These are phyloP conservation scores for Lynx canadensis DNA, from an alignment of 2,113 vertebrate genomes.

Conservation along the genomic window DNA sequence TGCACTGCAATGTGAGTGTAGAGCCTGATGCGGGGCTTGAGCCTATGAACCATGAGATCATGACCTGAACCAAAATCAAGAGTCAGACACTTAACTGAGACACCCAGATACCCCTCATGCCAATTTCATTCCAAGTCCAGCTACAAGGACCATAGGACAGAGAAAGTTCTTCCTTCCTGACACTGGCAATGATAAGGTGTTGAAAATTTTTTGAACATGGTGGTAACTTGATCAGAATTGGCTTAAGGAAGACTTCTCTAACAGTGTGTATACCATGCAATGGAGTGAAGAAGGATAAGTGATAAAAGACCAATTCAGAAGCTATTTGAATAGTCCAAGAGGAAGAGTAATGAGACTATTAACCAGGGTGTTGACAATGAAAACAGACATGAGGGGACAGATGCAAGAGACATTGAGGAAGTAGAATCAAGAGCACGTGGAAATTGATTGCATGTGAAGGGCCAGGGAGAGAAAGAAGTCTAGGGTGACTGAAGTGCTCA, in stretches of 20 bases:
- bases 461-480: background rate
- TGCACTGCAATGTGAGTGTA: no score
- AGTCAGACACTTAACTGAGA: no score
- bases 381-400: background rate
- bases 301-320: constrained; percentile 41
- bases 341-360: constrained; percentile 9
- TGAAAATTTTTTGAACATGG: background rate
- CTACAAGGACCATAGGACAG: background rate
- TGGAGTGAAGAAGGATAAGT: background rate
- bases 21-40: no score
- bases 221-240: background rate
- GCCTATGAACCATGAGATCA: no score
- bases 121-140: background rate
- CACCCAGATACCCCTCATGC: background rate
- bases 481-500: constrained; percentile 11
- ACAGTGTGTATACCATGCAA: background rate
- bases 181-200: background rate
- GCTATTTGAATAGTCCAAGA: background rate
- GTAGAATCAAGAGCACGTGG: constrained; percentile 45
- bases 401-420: constrained; percentile 6
- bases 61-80: no score
- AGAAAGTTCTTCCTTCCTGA: background rate
- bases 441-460: constrained; percentile 54
- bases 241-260: background rate
- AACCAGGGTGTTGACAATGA: background rate